Conservation (phyloP, 2,113 vertebrate genomes). For the Noturus placidus region DNA sequence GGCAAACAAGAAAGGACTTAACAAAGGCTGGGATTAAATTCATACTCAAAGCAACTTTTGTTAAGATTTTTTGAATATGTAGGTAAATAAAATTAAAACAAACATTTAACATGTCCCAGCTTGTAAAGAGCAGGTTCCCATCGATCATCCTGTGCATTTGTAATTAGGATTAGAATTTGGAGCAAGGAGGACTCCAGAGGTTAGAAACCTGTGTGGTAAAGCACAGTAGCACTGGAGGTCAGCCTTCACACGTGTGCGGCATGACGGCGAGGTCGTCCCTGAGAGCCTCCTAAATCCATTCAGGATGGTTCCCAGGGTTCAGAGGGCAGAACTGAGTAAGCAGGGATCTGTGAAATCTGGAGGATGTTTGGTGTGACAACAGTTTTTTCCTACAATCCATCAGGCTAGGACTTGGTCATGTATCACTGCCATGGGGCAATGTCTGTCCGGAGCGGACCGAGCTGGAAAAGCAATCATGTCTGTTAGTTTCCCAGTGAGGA, state of each 20-base stretch:
- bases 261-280: constrained; percentile 34
- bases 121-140: neutral
- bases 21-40: constrained; percentile 13
- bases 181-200: neutral
- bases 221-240: neutral
- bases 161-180: neutral
- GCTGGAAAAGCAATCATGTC: constrained; percentile 54
- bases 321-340: neutral
- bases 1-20: neutral
- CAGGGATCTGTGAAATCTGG: neutral
- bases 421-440: constrained; percentile 35
- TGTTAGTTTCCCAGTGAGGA: neutral
- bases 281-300: constrained; percentile 46
- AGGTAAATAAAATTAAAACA: neutral
- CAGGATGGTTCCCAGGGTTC: constrained; percentile 26
- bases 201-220: constrained; percentile 1
- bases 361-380: constrained; percentile 6
- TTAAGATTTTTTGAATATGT: neutral
- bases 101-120: neutral
- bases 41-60: neutral
- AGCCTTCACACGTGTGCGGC: constrained; percentile 30
- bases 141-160: neutral
- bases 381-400: constrained; percentile 17
- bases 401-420: constrained; percentile 4
- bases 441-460: neutral